Base-by-base conservation (phyloP, 2,888 invertebrate genomes). In the Megastigmus dorsalis region DNA sequence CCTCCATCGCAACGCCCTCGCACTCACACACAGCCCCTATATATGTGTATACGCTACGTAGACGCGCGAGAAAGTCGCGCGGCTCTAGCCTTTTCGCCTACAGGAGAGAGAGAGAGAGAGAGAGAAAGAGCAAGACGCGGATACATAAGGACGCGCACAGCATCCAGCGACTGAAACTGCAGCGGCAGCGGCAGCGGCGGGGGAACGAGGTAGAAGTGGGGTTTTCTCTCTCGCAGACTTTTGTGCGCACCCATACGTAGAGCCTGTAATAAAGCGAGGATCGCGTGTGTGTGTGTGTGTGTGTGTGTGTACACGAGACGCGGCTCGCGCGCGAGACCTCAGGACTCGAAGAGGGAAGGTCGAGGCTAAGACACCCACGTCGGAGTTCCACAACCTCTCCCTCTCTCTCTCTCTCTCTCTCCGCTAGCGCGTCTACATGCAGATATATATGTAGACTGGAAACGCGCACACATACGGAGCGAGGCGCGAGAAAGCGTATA, bases 341-440 rank as follows among this genome's bases (percentile, higher is more conserved):
- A 62, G 62, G 63, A 63, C 48, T 13, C 63, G 78, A n/a, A 73
- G 76, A 78, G 76, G 78, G 78, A 80, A 80, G 80, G 80, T 80
- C 79, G 80, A 80, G 80, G 79, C 77, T 79, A 74, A 76, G 80
- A 79, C 79, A 78, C 78, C 80, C 78, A 80, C 79, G 77, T 60
- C 59, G 43, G 66, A 52, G 69, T 74, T 62, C 66, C 66, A 71
- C 72, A 68, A 74, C 62, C 74, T 76, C 50, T 68, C 41, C 13
- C 7, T 18, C 43, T 1, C 26, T 18, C 52, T 30, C 52, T 10
- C 13, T 43, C 43, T 18, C 59, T 9, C 50, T 26, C 50, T 2
- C 33, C n/a, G n/a, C n/a, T n/a, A n/a, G 38, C 52, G 38, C 57
- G 67, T n/a, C n/a, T n/a, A n/a, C n/a, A n/a, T n/a, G n/a, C n/a